phyloP scores from a whole-genome alignment of 2,797 vertebrate species.

The Dromococcyx pavoninus region DNA sequence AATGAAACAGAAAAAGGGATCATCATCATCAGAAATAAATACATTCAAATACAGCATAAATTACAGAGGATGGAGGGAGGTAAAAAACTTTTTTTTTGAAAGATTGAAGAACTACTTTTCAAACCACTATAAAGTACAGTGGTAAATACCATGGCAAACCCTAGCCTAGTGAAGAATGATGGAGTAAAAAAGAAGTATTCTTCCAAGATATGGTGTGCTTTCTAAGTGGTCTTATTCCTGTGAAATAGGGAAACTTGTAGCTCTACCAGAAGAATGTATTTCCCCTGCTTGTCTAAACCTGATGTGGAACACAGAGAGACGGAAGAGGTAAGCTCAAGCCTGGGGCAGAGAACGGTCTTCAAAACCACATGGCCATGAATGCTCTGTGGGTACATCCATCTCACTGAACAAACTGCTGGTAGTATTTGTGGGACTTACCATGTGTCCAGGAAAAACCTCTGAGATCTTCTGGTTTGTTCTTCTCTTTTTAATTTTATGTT shows the following conservation, averaged over 20 bases:
- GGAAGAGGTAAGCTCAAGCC: background rate
- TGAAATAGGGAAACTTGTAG: background rate
- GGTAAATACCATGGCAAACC: background rate
- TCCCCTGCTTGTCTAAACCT: background rate
- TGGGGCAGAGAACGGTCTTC: accelerated
- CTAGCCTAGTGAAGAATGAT: background rate
- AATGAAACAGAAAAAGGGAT: background rate
- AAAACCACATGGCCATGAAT: background rate
- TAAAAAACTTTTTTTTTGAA: background rate
- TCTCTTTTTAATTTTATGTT: background rate
- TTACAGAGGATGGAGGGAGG: background rate
- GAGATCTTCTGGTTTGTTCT: background rate
- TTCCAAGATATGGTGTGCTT: background rate
- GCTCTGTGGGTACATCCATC: background rate
- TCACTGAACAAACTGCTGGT: background rate
- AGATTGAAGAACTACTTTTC: background rate
- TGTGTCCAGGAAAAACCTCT: background rate
- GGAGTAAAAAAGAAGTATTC: background rate
- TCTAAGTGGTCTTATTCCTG: background rate
- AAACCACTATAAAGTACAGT: background rate
- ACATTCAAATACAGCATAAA: background rate
- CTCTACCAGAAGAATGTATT: background rate
- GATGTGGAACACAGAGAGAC: background rate
- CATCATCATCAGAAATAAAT: background rate
- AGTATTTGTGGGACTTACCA: background rate